Percentiles rank a stretch among this genome's conserved stretches.
phyloP scores from a whole-genome alignment of 2,113 vertebrate species.

The Microcebus tavaratra region DNA sequence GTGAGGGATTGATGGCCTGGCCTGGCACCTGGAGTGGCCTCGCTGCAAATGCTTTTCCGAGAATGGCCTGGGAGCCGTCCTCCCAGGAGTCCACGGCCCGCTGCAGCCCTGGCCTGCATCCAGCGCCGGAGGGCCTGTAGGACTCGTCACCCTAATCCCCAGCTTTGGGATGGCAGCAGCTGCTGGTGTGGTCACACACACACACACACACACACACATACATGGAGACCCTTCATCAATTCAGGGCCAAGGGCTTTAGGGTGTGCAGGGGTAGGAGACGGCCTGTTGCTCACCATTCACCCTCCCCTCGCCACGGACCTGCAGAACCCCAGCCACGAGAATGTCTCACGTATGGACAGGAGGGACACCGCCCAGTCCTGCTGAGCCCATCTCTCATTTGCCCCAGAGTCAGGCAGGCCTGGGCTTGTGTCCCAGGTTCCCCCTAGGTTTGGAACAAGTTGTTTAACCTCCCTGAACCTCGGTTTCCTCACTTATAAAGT shows the following conservation, averaged over 20 bases:
- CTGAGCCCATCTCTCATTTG: neutral
- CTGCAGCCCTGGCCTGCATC: constrained; percentile 56
- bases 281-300: neutral
- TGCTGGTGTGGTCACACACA: neutral
- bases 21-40: constrained; percentile 76
- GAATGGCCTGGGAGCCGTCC: constrained; percentile 61
- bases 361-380: neutral
- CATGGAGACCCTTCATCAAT: neutral
- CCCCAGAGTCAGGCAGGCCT: neutral
- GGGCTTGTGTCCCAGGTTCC: neutral
- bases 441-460: neutral
- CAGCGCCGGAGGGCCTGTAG: constrained; percentile 53
- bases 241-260: neutral
- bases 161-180: constrained; percentile 54
- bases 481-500: neutral
- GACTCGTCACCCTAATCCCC: constrained; percentile 62
- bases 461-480: neutral
- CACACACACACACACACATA: neutral
- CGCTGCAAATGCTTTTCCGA: constrained; percentile 71
- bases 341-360: neutral
- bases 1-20: constrained; percentile 78
- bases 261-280: neutral
- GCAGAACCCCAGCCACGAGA: neutral
- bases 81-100: constrained; percentile 45
- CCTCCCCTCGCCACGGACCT: neutral